phyloP scores from a whole-genome alignment of 2,113 vertebrate genomes.

The Mustela lutreola region DNA sequence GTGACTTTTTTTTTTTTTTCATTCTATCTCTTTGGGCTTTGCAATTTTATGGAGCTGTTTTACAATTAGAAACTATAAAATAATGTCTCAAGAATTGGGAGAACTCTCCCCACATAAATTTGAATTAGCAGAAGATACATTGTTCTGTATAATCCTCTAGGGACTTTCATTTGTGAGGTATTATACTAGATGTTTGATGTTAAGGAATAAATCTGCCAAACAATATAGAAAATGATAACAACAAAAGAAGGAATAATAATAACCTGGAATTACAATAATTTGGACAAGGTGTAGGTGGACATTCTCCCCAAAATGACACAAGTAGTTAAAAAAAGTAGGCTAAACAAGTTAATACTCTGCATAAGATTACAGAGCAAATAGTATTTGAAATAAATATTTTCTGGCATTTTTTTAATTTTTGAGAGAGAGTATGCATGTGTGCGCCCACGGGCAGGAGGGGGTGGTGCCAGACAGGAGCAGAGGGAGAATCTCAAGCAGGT shows the following conservation, averaged over 20 bases:
- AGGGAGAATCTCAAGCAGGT: background rate
- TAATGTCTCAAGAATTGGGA: background rate
- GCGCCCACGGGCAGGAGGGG: background rate
- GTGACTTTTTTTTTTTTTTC: background rate
- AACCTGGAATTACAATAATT: background rate
- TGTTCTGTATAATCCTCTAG: background rate
- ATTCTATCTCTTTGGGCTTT: background rate
- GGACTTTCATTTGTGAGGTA: background rate
- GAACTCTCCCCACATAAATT: background rate
- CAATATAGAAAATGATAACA: background rate
- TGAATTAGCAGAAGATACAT: background rate
- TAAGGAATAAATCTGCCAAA: background rate
- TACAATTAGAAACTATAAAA: background rate
- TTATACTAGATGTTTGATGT: background rate
- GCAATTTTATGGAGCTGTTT: background rate
- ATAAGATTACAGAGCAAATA: background rate
- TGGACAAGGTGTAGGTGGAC: background rate
- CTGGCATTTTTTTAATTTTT: background rate
- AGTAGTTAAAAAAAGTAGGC: background rate
- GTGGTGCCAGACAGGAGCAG: background rate
- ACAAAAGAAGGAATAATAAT: background rate
- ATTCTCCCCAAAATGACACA: background rate
- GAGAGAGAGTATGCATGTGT: background rate
- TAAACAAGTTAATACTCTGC: background rate
- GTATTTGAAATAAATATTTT: background rate